phyloP scores from a whole-genome alignment of 2,888 invertebrate genomes.

The Choreutis nemorana region DNA sequence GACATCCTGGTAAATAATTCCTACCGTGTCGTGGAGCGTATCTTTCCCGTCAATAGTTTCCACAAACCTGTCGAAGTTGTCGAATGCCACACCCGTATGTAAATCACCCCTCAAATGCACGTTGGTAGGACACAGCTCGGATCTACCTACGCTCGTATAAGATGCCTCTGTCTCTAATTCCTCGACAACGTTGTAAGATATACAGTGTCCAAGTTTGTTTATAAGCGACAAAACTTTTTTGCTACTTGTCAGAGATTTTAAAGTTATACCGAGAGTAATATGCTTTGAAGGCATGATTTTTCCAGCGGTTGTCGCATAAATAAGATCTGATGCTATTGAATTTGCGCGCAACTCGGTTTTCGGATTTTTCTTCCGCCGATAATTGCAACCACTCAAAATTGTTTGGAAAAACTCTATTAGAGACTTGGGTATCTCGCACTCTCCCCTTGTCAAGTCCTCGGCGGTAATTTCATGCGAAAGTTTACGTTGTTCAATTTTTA shows the following conservation, averaged over 20 bases:
- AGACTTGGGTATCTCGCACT: too few species aligned
- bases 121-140: constrained; percentile 4
- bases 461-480: too few species aligned
- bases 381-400: too few species aligned
- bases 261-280: constrained; percentile 1
- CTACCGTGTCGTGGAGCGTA: constrained; percentile 12
- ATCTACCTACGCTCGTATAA: neutral
- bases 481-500: too few species aligned
- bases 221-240: constrained; percentile 6
- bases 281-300: neutral
- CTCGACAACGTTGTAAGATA: constrained; percentile 5
- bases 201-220: constrained; percentile 7
- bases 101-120: constrained; percentile 11
- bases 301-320: neutral
- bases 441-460: too few species aligned
- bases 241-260: constrained; percentile 7
- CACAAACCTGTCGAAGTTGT: constrained; percentile 11
- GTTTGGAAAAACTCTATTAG: too few species aligned
- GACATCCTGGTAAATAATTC: constrained; percentile 9
- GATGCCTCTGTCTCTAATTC: constrained; percentile 8
- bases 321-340: neutral
- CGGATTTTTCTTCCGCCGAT: too few species aligned
- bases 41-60: constrained; percentile 11
- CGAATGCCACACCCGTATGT: constrained; percentile 13
- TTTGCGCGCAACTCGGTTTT: too few species aligned